These are phyloP conservation scores for Myrmophylax atrothorax DNA, from an alignment of 2,113 vertebrate genomes.

Conservation along the genomic window DNA sequence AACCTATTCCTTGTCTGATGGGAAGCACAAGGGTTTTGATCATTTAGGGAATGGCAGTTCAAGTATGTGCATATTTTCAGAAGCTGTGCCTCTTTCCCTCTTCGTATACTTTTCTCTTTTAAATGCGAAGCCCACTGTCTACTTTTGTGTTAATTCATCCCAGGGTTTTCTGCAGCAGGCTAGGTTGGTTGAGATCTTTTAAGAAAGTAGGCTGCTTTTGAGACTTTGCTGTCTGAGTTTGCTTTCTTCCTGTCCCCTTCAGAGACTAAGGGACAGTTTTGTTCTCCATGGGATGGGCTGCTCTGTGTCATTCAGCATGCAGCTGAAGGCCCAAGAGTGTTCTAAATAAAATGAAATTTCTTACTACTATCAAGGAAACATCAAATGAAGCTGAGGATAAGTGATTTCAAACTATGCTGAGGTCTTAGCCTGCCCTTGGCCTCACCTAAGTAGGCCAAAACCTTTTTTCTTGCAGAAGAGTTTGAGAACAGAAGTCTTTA, in stretches of 20 bases:
- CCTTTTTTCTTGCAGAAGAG: neutral
- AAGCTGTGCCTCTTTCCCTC: neutral
- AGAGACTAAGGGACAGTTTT: neutral
- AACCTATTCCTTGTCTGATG: neutral
- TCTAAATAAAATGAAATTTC: neutral
- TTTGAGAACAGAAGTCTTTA: conserved; percentile 22
- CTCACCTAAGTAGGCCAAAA: conserved; percentile 13
- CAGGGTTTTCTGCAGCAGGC: neutral
- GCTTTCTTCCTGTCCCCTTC: neutral
- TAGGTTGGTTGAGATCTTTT: neutral
- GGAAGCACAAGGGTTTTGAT: neutral
- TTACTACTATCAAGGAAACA: neutral
- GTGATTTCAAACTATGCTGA: conserved; percentile 2
- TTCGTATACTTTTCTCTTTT: neutral
- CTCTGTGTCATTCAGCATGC: neutral
- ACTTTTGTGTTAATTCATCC: neutral
- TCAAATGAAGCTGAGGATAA: neutral
- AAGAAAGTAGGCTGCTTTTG: neutral
- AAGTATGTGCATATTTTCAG: neutral
- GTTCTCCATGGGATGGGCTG: neutral
- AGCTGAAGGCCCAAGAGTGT: neutral
- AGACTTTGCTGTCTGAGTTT: neutral
- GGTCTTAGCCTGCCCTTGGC: conserved; percentile 25
- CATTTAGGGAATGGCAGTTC: neutral
- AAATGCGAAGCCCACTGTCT: neutral